Percentiles rank a stretch among this genome's conserved stretches.
Conservation (phyloP, 64 coral and sea anemone genomes). For the Pocillopora damicornis region DNA sequence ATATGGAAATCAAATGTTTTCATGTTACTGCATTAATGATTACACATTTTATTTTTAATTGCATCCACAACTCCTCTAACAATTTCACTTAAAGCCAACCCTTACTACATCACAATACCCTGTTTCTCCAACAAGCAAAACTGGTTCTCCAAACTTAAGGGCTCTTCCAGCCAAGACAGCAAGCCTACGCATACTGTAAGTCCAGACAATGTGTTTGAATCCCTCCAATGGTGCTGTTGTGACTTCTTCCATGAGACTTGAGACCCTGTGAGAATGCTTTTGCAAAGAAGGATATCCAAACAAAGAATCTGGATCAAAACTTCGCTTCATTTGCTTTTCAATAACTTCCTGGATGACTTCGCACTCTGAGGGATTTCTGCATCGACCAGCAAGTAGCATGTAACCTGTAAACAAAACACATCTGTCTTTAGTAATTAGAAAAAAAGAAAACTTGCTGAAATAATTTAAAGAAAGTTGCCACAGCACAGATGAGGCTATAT, state of each 20-base stretch:
- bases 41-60: no score
- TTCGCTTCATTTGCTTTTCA: conserved; percentile 79
- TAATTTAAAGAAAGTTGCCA: no score
- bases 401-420: conserved; percentile 63
- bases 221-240: conserved; percentile 32
- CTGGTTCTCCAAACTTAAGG: conserved; percentile 88
- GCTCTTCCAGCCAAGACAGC: conserved; percentile 84
- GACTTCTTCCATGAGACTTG: conserved; percentile 8
- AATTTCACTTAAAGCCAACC: not conserved
- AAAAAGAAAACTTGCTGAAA: not conserved
- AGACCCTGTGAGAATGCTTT: not conserved
- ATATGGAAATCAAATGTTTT: no score
- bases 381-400: conserved; percentile 89
- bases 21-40: no score
- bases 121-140: conserved; percentile 95
- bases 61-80: not conserved
- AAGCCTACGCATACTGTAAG: conserved; percentile 76
- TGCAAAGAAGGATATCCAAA: conserved; percentile 31
- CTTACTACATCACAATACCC: conserved; percentile 42
- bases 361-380: conserved; percentile 69
- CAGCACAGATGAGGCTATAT: no score
- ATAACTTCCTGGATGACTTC: conserved; percentile 86
- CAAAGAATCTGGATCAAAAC: conserved; percentile 54
- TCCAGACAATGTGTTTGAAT: conserved; percentile 94
- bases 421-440: not conserved